phyloP scores from a whole-genome alignment of 2,888 invertebrate species.

The Nomada ruficornis region DNA sequence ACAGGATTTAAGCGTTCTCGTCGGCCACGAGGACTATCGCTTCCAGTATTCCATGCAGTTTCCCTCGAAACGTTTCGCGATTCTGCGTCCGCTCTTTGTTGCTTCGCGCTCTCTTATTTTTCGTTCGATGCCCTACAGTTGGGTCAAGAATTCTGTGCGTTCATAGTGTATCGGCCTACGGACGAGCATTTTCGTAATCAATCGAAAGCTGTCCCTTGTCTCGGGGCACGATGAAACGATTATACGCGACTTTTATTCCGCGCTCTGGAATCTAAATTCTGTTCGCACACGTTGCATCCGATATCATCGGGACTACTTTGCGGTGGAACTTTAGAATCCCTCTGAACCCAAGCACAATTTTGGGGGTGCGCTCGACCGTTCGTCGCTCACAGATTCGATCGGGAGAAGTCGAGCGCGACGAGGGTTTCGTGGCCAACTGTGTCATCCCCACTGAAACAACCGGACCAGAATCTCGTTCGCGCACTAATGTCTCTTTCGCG shows the following conservation, averaged over 20 bases:
- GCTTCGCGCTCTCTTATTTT: not conserved
- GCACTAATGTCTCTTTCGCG: conserved; percentile 35
- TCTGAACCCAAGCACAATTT: conserved; percentile 45
- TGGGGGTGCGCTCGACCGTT: conserved; percentile 58
- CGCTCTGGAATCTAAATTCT: too few species aligned
- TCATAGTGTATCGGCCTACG: too few species aligned
- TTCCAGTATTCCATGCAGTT: conserved; percentile 60
- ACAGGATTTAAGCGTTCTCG: conserved; percentile 74
- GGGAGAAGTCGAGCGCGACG: conserved; percentile 63
- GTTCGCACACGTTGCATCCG: not conserved
- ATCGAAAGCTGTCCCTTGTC: conserved; percentile 19
- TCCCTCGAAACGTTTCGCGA: conserved; percentile 48
- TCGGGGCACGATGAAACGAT: not conserved
- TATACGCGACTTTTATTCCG: too few species aligned
- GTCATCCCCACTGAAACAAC: conserved; percentile 60
- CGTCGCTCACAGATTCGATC: conserved; percentile 59
- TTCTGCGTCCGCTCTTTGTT: not conserved
- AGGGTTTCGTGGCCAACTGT: conserved; percentile 65
- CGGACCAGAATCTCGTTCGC: conserved; percentile 45
- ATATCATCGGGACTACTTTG: conserved; percentile 21
- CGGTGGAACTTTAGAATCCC: conserved; percentile 49
- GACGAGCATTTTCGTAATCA: not conserved
- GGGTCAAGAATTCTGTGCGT: too few species aligned
- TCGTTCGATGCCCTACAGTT: not conserved
- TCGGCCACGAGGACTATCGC: conserved; percentile 67